Evolutionary conservation across 2,797 vertebrate genomes (phyloP).

Genomic region (Anableps anableps): DNA sequence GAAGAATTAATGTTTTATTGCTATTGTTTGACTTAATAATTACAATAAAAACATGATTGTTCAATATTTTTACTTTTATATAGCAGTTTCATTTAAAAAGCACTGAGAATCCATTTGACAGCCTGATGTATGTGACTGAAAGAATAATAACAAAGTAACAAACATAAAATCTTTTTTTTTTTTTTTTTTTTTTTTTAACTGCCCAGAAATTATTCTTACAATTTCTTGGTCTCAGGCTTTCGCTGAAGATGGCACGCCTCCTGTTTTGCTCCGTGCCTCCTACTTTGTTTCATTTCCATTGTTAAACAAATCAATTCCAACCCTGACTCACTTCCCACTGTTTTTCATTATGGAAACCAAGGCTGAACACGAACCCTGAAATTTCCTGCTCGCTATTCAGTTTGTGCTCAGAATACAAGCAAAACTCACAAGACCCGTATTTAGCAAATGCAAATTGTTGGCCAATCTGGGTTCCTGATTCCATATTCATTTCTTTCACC

Average conservation of each 20-base stretch:
- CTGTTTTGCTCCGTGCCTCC: constrained; percentile 75
- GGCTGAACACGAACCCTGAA: constrained; percentile 77
- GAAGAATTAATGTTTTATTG: constrained; percentile 49
- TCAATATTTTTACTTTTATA: constrained; percentile 31
- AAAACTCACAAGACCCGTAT: constrained; percentile 64
- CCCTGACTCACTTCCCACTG: constrained; percentile 77
- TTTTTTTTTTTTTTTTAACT: constrained; percentile 20
- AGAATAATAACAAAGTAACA: constrained; percentile 40
- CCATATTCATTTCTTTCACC: constrained; percentile 75
- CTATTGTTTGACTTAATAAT: constrained; percentile 58
- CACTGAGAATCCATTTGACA: constrained; percentile 26
- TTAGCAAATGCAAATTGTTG: constrained; percentile 80
- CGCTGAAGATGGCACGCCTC: constrained; percentile 69
- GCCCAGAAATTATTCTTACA: constrained; percentile 70
- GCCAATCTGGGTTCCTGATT: constrained; percentile 68
- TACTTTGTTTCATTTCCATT: constrained; percentile 81
- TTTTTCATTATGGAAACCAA: constrained; percentile 78
- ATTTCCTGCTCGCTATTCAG: constrained; percentile 75
- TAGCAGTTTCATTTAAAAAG: constrained; percentile 32
- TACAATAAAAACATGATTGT: constrained; percentile 29
- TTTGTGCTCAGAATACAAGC: constrained; percentile 78
- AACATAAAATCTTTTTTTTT: constrained; percentile 38
- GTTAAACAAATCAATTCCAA: constrained; percentile 83
- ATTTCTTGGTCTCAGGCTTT: constrained; percentile 74
- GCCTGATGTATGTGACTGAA: constrained; percentile 14